Conservation (phyloP, 2,888 invertebrate species). For the Xestobium rufovillosum region DNA sequence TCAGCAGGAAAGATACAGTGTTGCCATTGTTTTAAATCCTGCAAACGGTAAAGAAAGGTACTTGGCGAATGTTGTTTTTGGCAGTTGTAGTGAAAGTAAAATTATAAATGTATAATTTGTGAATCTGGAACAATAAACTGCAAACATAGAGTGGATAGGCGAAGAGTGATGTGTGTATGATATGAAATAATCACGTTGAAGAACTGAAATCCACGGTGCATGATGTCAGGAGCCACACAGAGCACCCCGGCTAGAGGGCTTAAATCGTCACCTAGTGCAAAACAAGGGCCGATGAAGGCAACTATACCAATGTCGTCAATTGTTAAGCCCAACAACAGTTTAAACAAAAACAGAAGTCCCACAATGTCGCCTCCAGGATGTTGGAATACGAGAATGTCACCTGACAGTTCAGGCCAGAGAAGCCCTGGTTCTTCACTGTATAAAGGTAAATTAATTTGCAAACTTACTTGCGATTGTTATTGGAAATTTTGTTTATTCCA, state of each 20-base stretch:
- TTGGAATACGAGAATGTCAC: conserved; percentile 60
- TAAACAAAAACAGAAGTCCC: conserved; percentile 57
- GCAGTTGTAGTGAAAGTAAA: too few species aligned
- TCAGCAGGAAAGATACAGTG: too few species aligned
- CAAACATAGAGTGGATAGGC: too few species aligned
- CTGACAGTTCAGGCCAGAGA: conserved; percentile 63
- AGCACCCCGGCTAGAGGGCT: conserved; percentile 45
- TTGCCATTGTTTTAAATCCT: too few species aligned
- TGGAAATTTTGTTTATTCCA: conserved; percentile 12
- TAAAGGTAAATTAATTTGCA: conserved; percentile 50
- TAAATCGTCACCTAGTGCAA: conserved; percentile 58
- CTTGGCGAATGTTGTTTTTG: too few species aligned
- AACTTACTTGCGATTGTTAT: conserved; percentile 7
- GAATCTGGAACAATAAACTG: too few species aligned
- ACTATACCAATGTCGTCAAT: conserved; percentile 69
- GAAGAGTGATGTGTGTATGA: too few species aligned
- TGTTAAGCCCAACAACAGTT: conserved; percentile 51
- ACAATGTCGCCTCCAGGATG: conserved; percentile 55
- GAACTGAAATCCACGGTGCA: conserved; percentile 15
- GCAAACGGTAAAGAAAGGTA: too few species aligned
- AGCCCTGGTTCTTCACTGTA: conserved; percentile 67
- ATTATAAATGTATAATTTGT: too few species aligned
- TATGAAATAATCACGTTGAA: too few species aligned
- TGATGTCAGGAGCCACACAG: conserved; percentile 48
- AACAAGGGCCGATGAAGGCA: conserved; percentile 66